Evolutionary conservation across 2,888 invertebrate genomes (phyloP).

Genomic region (Acutogordius australiensis): DNA sequence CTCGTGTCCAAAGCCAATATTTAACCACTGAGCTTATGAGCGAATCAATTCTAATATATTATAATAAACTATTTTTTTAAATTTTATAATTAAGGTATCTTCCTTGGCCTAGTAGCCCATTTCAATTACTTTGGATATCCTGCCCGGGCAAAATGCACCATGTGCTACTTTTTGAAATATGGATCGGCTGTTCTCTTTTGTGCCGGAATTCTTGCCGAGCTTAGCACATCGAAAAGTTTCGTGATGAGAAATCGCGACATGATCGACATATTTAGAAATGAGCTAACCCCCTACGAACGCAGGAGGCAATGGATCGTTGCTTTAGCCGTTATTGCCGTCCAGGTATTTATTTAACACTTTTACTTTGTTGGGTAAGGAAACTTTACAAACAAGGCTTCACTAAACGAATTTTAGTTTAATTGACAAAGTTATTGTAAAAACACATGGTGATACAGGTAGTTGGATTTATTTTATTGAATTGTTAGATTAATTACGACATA

Average conservation of each 20-base stretch:
- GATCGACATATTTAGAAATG: slow-evolving; percentile 3
- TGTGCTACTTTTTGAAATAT: background rate
- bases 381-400: no score
- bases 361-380: no score
- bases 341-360: slow-evolving; percentile 1
- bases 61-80: no score
- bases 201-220: background rate
- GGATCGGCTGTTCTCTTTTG: background rate
- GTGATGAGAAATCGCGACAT: background rate
- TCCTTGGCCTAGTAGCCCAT: background rate
- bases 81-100: no score
- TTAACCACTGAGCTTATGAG: no score
- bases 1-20: no score
- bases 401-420: no score
- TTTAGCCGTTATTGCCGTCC: background rate
- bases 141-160: background rate
- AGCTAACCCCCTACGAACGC: background rate
- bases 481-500: no score
- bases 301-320: background rate
- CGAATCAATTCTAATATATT: no score
- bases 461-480: no score
- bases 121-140: slow-evolving; percentile 8
- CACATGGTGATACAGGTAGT: no score
- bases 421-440: no score
- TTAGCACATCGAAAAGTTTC: slow-evolving; percentile 2